phyloP scores from a whole-genome alignment of 2,113 vertebrate genomes.

The Clupea harengus region DNA sequence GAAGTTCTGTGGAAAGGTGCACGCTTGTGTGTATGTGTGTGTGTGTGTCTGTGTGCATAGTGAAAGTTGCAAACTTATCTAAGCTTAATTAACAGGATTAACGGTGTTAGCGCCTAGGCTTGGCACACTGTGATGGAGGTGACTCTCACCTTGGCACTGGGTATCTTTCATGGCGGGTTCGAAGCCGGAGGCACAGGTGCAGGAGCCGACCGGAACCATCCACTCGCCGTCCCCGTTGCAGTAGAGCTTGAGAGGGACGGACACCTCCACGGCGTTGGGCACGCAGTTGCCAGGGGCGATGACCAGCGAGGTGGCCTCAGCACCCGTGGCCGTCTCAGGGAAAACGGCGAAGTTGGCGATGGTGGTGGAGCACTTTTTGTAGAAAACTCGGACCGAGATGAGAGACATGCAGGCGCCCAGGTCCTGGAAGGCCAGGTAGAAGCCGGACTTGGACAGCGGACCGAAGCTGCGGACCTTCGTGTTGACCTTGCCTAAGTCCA shows the following conservation, averaged over 20 bases:
- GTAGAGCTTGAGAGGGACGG: constrained; percentile 94
- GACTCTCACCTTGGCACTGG: constrained; percentile 85
- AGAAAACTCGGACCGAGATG: constrained; percentile 95
- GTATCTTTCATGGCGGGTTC: constrained; percentile 87
- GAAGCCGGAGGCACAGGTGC: constrained; percentile 89
- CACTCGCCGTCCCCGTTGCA: constrained; percentile 97
- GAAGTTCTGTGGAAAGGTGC: constrained; percentile 24
- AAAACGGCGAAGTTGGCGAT: constrained; percentile 95
- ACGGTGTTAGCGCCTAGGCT: neutral
- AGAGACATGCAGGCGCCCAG: constrained; percentile 96
- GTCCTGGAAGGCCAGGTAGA: constrained; percentile 98
- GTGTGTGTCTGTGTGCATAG: constrained; percentile 5
- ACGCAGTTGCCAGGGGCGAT: constrained; percentile 94
- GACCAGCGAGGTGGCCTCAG: constrained; percentile 93
- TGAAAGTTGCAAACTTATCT: neutral
- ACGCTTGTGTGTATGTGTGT: neutral
- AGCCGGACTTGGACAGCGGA: constrained; percentile 91
- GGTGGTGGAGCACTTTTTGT: constrained; percentile 95
- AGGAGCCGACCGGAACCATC: constrained; percentile 97
- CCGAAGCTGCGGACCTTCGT: constrained; percentile 98
- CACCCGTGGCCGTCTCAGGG: constrained; percentile 94
- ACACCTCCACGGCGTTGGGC: constrained; percentile 88
- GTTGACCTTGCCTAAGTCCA: constrained; percentile 90
- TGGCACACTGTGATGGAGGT: neutral
- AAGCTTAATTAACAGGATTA: constrained; percentile 4